Evolutionary conservation across 1,140 invertebrate genomes (phyloP).

Genomic region (Micrasema minimum): DNA sequence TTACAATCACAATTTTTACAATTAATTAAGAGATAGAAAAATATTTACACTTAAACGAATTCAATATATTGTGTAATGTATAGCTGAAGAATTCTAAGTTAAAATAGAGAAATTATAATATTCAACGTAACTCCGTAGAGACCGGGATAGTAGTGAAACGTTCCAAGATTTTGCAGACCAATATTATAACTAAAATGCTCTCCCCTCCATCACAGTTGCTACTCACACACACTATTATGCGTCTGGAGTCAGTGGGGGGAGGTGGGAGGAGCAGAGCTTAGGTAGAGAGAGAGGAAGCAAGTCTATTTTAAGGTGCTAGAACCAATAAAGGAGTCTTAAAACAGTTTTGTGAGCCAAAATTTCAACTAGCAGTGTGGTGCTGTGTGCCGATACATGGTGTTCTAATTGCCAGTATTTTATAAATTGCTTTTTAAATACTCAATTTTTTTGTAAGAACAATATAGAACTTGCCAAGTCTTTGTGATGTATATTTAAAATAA

Average conservation of each 20-base stretch:
- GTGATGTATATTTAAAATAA: neutral
- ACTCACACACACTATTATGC: slow-evolving; percentile 43
- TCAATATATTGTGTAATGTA: too few relatives aligned
- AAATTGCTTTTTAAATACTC: neutral
- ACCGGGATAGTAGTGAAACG: slow-evolving; percentile 58
- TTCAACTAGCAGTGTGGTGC: slow-evolving; percentile 61
- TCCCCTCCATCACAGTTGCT: slow-evolving; percentile 49
- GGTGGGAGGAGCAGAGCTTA: slow-evolving; percentile 37
- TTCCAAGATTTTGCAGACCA: slow-evolving; percentile 63
- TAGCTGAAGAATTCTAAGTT: slow-evolving; percentile 4
- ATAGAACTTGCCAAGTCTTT: neutral
- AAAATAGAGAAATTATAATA: slow-evolving; percentile 7
- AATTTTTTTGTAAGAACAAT: too few relatives aligned
- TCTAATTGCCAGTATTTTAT: slow-evolving; percentile 31
- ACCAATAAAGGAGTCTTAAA: slow-evolving; percentile 69
- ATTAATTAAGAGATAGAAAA: neutral
- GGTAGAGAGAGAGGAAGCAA: slow-evolving; percentile 39
- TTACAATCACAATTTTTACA: neutral
- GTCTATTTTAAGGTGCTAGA: slow-evolving; percentile 66
- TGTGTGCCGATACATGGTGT: slow-evolving; percentile 62
- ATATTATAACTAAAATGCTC: slow-evolving; percentile 62
- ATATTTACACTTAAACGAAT: too few relatives aligned
- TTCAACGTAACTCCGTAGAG: slow-evolving; percentile 43
- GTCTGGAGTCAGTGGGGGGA: slow-evolving; percentile 57
- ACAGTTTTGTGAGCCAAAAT: slow-evolving; percentile 68